Percentiles rank a stretch among this genome's conserved stretches.
Conservation (phyloP, 2,113 vertebrate genomes). For the Macquaria australasica region DNA sequence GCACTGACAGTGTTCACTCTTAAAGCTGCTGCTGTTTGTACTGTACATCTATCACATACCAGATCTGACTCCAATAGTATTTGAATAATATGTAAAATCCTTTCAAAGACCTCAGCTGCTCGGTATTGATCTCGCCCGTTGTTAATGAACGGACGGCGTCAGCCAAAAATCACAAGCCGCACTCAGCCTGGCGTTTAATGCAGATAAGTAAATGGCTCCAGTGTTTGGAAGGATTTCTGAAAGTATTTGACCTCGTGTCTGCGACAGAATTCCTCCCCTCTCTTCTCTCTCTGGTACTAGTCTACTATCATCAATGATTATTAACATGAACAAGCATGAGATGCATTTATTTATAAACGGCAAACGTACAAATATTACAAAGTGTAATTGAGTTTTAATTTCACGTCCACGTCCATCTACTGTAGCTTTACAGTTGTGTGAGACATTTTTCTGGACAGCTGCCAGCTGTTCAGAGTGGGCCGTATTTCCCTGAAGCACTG, state of each 20-base stretch:
- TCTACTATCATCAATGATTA: slow-evolving; percentile 87
- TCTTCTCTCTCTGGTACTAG: slow-evolving; percentile 87
- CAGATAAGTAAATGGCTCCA: slow-evolving; percentile 42
- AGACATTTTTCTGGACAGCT: slow-evolving; percentile 91
- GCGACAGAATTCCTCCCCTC: slow-evolving; percentile 44
- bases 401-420: slow-evolving; percentile 90
- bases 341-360: slow-evolving; percentile 94
- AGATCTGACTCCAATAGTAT: slow-evolving; percentile 56
- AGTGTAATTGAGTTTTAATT: slow-evolving; percentile 85
- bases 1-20: slow-evolving; percentile 84
- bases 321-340: slow-evolving; percentile 94
- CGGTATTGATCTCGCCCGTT: slow-evolving; percentile 29
- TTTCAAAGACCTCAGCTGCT: slow-evolving; percentile 64
- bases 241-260: slow-evolving; percentile 58
- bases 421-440: slow-evolving; percentile 90
- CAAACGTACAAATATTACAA: slow-evolving; percentile 81
- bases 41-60: slow-evolving; percentile 89
- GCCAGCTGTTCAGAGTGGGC: slow-evolving; percentile 74
- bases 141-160: slow-evolving; percentile 44
- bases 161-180: slow-evolving; percentile 46
- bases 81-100: slow-evolving; percentile 46
- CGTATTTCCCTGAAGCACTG: slow-evolving; percentile 65
- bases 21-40: slow-evolving; percentile 95
- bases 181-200: slow-evolving; percentile 27
- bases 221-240: slow-evolving; percentile 65